A percentile compares a stretch with the other conserved stretches of the same genome.
phyloP scores from a whole-genome alignment of 2,113 vertebrate species.

The Nerophis ophidion region DNA sequence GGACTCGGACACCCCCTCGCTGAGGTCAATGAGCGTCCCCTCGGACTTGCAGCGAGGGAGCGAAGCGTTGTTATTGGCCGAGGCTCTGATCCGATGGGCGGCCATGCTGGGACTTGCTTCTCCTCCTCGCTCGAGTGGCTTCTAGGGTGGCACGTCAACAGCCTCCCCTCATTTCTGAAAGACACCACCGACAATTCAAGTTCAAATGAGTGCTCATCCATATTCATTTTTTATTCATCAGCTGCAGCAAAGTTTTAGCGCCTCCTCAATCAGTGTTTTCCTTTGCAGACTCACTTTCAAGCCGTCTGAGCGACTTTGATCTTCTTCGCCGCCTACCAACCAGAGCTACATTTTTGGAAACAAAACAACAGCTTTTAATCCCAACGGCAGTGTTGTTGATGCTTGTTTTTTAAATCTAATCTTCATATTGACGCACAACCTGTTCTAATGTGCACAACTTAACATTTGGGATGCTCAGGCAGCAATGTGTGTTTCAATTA shows the following conservation, averaged over 20 bases:
- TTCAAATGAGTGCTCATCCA: background rate
- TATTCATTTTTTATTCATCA: background rate
- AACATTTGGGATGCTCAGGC: no score
- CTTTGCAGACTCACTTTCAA: no score
- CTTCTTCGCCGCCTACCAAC: no score
- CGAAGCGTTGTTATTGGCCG: conserved; percentile 76
- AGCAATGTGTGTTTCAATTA: no score
- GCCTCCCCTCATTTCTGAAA: conserved; percentile 53
- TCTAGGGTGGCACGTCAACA: conserved; percentile 27
- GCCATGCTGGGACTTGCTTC: conserved; percentile 74
- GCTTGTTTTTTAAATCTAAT: no score
- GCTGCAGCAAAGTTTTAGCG: background rate
- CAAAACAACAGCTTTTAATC: no score
- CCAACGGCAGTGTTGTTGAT: no score
- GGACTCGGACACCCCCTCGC: conserved; percentile 77
- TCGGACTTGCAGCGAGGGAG: conserved; percentile 92
- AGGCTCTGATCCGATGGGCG: conserved; percentile 87
- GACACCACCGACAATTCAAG: conserved; percentile 14
- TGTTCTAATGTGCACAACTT: no score
- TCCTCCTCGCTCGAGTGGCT: conserved; percentile 4
- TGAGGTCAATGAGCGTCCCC: conserved; percentile 87
- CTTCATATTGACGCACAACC: no score
- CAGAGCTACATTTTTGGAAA: no score
- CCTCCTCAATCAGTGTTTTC: background rate
- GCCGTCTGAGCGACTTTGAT: no score